Base-by-base conservation (phyloP, 2,797 vertebrate genomes). In the Distichodus sexfasciatus region DNA sequence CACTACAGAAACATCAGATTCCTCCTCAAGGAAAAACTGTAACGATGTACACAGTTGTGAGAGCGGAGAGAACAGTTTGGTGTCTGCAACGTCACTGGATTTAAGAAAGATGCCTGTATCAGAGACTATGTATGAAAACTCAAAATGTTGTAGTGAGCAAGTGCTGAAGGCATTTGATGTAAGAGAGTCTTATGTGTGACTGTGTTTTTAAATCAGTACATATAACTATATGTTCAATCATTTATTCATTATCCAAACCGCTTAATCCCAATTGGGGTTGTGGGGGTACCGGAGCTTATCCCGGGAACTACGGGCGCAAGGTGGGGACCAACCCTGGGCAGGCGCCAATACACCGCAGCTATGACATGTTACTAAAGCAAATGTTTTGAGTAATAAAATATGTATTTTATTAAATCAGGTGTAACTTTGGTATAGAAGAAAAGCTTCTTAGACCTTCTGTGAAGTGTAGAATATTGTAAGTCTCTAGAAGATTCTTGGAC, bases 151-250 rank as follows among this genome's bases (percentile, higher is more conserved):
- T 41, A 88, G 84, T 72, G 91, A 90, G 70, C 85, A 86, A 0
- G 50, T 83, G 69, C 87, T 93, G 72, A 88, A 91, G 44, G 76
- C 84, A 23, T 81, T 92, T 41, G 81, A 81, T 19, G 86, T 88
- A 4, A 92, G 89, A 81, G 93, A 94, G 79, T 93, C 93, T 38
- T 92, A 92, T 1, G 88, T 94, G 69, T 94, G 84, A 87, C 64
- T 4, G n/a, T 33, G 57, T 26, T 12, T 6, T 19, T 48, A 31
- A n/a, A n/a, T n/a, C n/a, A n/a, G n/a, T n/a, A n/a, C n/a, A n/a
- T n/a, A n/a, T n/a, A n/a, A n/a, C n/a, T n/a, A n/a, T n/a, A n/a
- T n/a, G n/a, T n/a, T n/a, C n/a, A n/a, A n/a, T n/a, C n/a, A n/a
- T n/a, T n/a, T n/a, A n/a, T n/a, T n/a, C n/a, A n/a, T n/a, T n/a